Conservation (phyloP, 2,113 vertebrate species). For the Suricata suricatta region DNA sequence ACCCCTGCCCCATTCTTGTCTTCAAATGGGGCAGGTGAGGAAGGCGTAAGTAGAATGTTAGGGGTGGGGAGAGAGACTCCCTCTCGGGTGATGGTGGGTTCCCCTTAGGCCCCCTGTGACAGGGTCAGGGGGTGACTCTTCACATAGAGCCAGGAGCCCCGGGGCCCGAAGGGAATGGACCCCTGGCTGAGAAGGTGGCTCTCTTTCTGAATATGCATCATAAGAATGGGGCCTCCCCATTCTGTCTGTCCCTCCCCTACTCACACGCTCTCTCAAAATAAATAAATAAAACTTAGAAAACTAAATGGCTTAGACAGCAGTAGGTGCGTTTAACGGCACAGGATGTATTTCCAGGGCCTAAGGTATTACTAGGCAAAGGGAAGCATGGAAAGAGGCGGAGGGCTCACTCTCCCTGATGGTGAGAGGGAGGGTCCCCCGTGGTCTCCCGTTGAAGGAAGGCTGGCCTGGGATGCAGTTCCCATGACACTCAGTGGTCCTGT, state of each 20-base stretch:
- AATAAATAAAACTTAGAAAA: background rate
- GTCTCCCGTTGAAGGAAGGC: background rate
- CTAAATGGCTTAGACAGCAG: background rate
- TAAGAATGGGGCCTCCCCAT: background rate
- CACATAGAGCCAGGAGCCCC: background rate
- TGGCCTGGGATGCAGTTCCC: background rate
- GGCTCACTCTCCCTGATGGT: background rate
- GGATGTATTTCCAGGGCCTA: background rate
- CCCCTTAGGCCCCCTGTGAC: background rate
- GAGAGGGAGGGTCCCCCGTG: background rate
- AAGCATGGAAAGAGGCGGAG: background rate
- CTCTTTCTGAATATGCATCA: background rate
- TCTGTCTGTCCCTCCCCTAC: too few relatives aligned
- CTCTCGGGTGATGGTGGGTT: background rate
- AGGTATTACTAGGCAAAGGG: background rate
- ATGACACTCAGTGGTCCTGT: background rate
- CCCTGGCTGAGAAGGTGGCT: background rate
- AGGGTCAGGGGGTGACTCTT: background rate
- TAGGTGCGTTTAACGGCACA: background rate
- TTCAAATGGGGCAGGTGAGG: background rate
- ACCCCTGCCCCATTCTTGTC: background rate
- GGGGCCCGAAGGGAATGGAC: background rate
- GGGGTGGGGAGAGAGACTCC: background rate
- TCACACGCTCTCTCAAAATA: too few relatives aligned
- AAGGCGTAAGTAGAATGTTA: background rate